Percentiles rank a stretch among this genome's conserved stretches.
Conservation (phyloP, 2,113 vertebrate genomes). For the Catharus bicknelli region DNA sequence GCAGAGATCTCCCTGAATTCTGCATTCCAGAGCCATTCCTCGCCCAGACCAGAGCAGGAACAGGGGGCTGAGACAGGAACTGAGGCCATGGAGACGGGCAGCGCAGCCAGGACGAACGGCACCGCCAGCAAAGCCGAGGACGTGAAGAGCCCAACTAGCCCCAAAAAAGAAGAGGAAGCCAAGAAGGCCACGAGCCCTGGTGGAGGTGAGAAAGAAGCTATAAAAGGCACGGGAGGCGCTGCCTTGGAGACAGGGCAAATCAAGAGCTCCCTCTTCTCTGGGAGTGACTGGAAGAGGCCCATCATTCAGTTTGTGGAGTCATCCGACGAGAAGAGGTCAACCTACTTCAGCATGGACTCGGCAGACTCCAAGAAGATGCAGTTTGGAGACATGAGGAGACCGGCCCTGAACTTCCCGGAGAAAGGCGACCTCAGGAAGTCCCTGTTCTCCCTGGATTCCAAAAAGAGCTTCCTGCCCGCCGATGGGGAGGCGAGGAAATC, state of each 20-base stretch:
- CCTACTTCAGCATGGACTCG: constrained; percentile 79
- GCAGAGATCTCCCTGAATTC: neutral
- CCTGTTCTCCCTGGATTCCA: constrained; percentile 72
- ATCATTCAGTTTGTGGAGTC: constrained; percentile 82
- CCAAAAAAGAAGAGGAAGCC: constrained; percentile 65
- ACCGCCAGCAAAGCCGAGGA: constrained; percentile 62
- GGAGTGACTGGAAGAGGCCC: constrained; percentile 75
- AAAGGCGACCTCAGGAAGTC: constrained; percentile 74
- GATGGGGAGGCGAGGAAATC: constrained; percentile 64
- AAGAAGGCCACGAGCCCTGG: constrained; percentile 61
- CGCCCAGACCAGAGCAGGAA: neutral
- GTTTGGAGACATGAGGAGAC: constrained; percentile 71
- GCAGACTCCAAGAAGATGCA: constrained; percentile 70
- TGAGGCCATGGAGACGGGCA: constrained; percentile 65
- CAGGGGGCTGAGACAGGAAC: neutral
- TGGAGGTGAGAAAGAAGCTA: constrained; percentile 40
- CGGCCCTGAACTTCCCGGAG: constrained; percentile 68
- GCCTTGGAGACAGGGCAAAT: constrained; percentile 68
- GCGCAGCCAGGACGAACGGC: constrained; percentile 55
- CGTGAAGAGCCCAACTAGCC: constrained; percentile 12
- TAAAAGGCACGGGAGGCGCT: constrained; percentile 40
- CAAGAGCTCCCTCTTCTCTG: constrained; percentile 70
- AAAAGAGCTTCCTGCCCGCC: constrained; percentile 58
- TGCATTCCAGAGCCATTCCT: neutral
- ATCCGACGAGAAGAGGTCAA: constrained; percentile 72